Evolutionary conservation across 2,797 vertebrate species (phyloP).

Genomic region (Spatula clypeata): DNA sequence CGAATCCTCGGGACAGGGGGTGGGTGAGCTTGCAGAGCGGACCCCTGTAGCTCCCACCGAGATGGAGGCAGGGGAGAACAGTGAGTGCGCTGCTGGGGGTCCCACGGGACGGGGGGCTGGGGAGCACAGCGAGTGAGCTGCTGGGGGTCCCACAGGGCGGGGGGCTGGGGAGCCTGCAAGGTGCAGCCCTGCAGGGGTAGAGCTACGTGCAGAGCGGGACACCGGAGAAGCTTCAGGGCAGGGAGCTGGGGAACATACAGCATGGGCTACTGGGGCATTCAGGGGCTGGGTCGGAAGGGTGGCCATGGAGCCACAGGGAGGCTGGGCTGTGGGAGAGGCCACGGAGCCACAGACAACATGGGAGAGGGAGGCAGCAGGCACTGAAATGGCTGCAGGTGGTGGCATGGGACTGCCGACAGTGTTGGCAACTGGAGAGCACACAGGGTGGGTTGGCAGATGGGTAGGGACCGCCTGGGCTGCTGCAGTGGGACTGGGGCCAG

Average conservation of each 20-base stretch:
- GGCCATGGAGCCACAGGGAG: background rate
- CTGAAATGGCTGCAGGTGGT: background rate
- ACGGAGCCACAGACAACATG: background rate
- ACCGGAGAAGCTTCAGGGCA: background rate
- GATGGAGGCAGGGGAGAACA: background rate
- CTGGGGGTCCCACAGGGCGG: background rate
- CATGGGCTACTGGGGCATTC: fast-evolving
- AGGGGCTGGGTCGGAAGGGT: background rate
- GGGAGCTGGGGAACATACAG: background rate
- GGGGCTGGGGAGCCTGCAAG: background rate
- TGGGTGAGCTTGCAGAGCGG: background rate
- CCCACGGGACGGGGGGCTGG: background rate
- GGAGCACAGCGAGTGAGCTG: constrained; percentile 11
- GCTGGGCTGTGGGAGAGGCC: background rate
- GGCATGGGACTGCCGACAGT: background rate
- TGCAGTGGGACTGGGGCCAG: background rate
- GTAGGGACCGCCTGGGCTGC: constrained; percentile 25
- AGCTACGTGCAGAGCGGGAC: background rate
- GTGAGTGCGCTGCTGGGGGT: background rate
- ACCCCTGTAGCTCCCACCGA: fast-evolving
- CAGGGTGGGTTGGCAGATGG: background rate
- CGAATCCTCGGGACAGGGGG: fast-evolving
- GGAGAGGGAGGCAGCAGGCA: constrained; percentile 5
- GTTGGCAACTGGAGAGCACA: background rate
- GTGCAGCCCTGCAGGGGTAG: constrained; percentile 25